Conservation (phyloP, 2,888 invertebrate genomes). For the Leptopterna dolabrata region DNA sequence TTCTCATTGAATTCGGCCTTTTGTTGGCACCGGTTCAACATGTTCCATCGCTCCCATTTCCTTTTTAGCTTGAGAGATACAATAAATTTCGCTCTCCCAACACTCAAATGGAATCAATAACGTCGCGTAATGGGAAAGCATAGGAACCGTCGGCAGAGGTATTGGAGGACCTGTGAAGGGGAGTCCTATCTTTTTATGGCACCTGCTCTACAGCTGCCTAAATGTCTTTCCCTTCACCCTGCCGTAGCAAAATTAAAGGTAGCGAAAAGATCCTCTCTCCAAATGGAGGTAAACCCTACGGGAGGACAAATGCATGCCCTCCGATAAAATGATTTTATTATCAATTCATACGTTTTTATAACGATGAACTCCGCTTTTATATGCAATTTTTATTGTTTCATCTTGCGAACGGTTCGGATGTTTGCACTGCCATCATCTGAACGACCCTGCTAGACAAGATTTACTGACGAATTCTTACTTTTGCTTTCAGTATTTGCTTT, state of each 20-base stretch:
- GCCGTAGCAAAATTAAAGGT: not conserved
- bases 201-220: constrained; percentile 13
- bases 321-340: not conserved
- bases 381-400: not conserved
- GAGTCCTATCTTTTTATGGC: constrained; percentile 16
- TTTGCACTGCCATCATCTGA: not conserved
- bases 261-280: not conserved
- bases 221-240: not conserved
- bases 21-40: not conserved
- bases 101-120: constrained; percentile 26
- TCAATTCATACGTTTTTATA: not conserved
- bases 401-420: not conserved
- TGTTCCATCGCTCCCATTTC: not conserved
- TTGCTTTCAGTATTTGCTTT: not conserved
- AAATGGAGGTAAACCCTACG: not conserved
- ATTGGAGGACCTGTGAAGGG: not conserved
- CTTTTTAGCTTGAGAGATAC: constrained; percentile 1
- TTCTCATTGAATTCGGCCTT: not conserved
- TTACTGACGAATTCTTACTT: not conserved
- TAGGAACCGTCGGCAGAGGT: not conserved
- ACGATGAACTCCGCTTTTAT: not conserved
- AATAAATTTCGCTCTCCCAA: constrained; percentile 19
- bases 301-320: not conserved
- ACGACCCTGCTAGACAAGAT: not conserved
- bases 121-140: constrained; percentile 9